Base-by-base conservation (phyloP, 2,113 vertebrate genomes). In the Nibea albiflora region DNA sequence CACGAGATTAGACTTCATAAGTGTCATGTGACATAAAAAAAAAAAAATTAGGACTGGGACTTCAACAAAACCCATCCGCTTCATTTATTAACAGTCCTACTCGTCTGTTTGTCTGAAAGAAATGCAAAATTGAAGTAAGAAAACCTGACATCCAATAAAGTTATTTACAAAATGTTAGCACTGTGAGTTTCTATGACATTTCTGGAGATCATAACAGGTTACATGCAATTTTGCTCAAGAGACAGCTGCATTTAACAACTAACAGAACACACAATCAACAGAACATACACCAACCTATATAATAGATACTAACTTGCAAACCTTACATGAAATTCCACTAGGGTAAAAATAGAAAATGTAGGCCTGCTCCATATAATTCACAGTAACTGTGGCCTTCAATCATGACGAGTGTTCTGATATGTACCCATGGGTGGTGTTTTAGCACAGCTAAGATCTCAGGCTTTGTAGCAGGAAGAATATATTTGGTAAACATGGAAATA, bases 271-370 rank as follows among this genome's bases (percentile, higher is more conserved):
- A 85, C 73, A 89, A 76, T 90, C 85, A 83, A 85, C 84, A 84
- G 47, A 92, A 92, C 85, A 89, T 84, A 90, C 76, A 92, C 31
- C 64, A 79, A 91, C 92, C 91, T 91, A 91, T 92, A 93, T 91
- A 92, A 91, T 91, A 93, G 89, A 94, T 90, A 90, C 85, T 83
- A 92, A 77, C 86, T 89, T 83, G 74, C 82, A 92, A 88, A 84
- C 86, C 82, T 74, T 46, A 78, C 78, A 83, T 89, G 83, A 90
- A 80, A 85, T 88, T 92, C 83, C 87, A 91, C 78, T 86, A 53
- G 88, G 87, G 71, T 47, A 87, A 87, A 91, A 90, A 31, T 73
- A 72, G 83, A 50, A 84, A 89, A 85, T 65, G 64, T 75, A 77
- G 83, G 65, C 74, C 69, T 64, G 61, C 60, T 67, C 71, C 81